phyloP scores from a whole-genome alignment of 2,797 vertebrate genomes.

The Sebastolobus altivelis region DNA sequence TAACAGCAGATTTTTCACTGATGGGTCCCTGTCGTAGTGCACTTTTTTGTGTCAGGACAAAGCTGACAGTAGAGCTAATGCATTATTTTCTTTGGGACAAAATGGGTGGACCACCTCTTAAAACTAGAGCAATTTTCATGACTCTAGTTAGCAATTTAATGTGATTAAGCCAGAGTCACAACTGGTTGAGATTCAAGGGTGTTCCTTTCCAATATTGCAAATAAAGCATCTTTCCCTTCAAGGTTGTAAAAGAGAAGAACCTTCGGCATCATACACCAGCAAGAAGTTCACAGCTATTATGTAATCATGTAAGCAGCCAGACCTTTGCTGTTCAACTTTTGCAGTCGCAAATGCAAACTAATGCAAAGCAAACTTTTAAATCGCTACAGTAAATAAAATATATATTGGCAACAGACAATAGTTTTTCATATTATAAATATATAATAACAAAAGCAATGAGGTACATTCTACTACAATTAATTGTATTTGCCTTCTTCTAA shows the following conservation, averaged over 20 bases:
- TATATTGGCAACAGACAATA: not conserved
- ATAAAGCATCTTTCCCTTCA: too few species aligned
- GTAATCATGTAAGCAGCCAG: not conserved
- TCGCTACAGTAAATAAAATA: not conserved
- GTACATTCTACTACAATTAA: not conserved
- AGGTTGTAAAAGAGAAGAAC: not conserved
- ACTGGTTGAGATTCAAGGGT: not conserved
- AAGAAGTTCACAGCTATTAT: not conserved
- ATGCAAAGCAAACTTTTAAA: not conserved
- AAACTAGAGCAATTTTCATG: not conserved
- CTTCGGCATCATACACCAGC: not conserved
- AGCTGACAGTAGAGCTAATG: not conserved
- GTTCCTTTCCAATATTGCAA: not conserved
- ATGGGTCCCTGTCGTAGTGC: not conserved
- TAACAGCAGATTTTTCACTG: conserved; percentile 6
- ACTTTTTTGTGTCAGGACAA: not conserved
- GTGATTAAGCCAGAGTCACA: not conserved
- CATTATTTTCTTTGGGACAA: not conserved
- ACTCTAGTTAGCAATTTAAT: not conserved
- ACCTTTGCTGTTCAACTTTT: not conserved
- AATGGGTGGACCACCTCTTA: not conserved
- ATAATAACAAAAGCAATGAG: not conserved
- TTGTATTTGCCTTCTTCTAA: not conserved
- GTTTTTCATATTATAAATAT: not conserved
- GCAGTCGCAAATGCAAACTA: too few species aligned